These are phyloP conservation scores for Nycticebus coucang DNA, from an alignment of 2,113 vertebrate species.

Conservation along the genomic window DNA sequence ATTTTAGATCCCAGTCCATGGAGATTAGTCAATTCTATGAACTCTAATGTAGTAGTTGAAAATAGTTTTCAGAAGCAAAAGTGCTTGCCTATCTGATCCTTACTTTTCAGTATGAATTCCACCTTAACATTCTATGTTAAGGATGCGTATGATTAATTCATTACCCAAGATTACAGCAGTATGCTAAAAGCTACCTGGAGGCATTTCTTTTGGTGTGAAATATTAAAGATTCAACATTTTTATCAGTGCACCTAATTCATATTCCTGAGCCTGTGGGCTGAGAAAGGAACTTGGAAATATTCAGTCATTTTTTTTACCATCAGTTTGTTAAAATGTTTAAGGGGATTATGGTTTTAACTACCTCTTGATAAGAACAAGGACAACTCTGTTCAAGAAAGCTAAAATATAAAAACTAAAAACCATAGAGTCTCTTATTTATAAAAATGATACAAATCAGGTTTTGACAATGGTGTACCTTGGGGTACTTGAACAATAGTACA, in stretches of 20 bases:
- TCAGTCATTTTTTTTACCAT: slow-evolving; percentile 69
- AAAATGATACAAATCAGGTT: background rate
- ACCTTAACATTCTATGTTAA: slow-evolving; percentile 75
- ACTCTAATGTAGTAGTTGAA: slow-evolving; percentile 57
- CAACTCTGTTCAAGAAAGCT: slow-evolving; percentile 15
- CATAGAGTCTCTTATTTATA: background rate
- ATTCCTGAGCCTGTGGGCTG: slow-evolving; percentile 80
- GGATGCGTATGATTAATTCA: slow-evolving; percentile 84
- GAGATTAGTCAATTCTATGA: slow-evolving; percentile 64
- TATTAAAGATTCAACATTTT: slow-evolving; percentile 86
- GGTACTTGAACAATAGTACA: background rate
- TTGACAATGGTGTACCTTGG: background rate
- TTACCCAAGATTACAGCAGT: slow-evolving; percentile 81
- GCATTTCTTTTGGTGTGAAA: slow-evolving; percentile 84
- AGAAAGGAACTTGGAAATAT: slow-evolving; percentile 73
- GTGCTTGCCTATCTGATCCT: slow-evolving; percentile 69
- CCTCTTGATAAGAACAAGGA: slow-evolving; percentile 67
- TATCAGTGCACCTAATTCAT: slow-evolving; percentile 82
- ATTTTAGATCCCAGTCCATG: slow-evolving; percentile 70
- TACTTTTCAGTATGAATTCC: slow-evolving; percentile 71
- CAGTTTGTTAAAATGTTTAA: slow-evolving; percentile 78
- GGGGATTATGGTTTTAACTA: slow-evolving; percentile 67
- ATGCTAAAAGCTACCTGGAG: slow-evolving; percentile 82
- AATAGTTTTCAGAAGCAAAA: slow-evolving; percentile 61
- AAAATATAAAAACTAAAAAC: slow-evolving; percentile 40